Percentiles rank a stretch among this genome's conserved stretches.
These are phyloP conservation scores for Mamestra brassicae DNA, from an alignment of 2,888 invertebrate genomes.

Conservation along the genomic window DNA sequence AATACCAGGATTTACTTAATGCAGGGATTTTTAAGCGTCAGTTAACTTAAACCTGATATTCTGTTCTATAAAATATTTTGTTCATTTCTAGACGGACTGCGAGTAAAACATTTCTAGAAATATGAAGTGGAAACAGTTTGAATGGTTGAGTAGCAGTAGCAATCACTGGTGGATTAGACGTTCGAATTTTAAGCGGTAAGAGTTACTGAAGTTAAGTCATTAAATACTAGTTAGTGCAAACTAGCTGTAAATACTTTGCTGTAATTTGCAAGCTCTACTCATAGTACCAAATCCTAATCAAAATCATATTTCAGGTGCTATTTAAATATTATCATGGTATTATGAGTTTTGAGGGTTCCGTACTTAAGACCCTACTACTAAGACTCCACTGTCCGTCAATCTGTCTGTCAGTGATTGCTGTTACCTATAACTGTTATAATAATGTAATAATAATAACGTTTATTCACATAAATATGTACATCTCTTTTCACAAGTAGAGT, in stretches of 20 bases:
- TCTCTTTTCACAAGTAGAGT: no score
- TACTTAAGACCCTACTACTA: no score
- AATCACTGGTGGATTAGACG: no score
- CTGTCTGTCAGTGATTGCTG: no score
- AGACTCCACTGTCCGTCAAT: no score
- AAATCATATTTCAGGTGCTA: no score
- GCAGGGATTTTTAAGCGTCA: slow-evolving; percentile 52
- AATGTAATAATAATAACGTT: no score
- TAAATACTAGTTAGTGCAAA: slow-evolving; percentile 22
- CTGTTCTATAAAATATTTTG: slow-evolving; percentile 21
- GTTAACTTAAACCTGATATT: slow-evolving; percentile 44
- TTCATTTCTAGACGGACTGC: slow-evolving; percentile 6
- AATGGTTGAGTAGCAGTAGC: no score
- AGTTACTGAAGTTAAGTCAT: slow-evolving; percentile 44
- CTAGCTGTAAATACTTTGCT: slow-evolving; percentile 2
- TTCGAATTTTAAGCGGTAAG: neutral
- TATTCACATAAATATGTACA: no score
- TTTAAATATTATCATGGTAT: no score
- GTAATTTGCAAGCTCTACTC: neutral
- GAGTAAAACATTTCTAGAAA: neutral
- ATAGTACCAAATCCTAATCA: neutral
- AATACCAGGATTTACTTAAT: slow-evolving; percentile 56
- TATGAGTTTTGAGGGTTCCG: no score
- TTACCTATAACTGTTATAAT: no score
- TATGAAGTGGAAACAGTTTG: neutral